Conservation (phyloP, 2,113 vertebrate species). For the Indri indri region DNA sequence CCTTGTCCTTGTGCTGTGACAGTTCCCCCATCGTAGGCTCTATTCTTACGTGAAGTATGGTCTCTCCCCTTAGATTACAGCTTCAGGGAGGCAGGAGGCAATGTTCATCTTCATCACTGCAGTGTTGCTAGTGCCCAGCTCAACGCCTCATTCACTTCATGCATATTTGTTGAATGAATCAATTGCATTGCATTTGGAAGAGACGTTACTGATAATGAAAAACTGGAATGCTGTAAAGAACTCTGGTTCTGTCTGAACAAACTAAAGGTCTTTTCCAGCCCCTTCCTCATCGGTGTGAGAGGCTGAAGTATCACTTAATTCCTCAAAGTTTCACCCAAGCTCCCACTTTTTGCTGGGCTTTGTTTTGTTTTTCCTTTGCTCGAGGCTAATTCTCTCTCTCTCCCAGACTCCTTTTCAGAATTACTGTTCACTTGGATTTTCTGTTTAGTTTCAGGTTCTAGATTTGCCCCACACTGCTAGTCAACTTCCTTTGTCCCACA, state of each 20-base stretch:
- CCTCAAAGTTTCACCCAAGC: not conserved
- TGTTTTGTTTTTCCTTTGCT: not conserved
- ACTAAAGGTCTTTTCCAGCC: not conserved
- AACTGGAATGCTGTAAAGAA: not conserved
- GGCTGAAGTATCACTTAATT: not conserved
- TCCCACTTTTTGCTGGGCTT: not conserved
- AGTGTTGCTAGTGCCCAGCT: not conserved
- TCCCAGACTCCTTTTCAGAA: not conserved
- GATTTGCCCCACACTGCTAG: not conserved
- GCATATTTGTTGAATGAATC: not conserved
- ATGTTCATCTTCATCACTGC: not conserved
- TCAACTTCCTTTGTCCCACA: not conserved
- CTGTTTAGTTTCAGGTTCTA: not conserved
- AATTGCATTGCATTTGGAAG: not conserved
- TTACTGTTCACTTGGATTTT: not conserved
- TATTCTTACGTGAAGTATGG: not conserved
- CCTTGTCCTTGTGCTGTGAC: not conserved
- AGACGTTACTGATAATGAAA: not conserved
- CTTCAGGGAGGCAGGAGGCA: not conserved
- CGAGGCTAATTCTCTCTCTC: not conserved
- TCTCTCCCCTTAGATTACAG: not conserved
- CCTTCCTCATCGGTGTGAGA: not conserved
- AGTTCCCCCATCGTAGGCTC: not conserved
- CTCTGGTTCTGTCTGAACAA: not conserved
- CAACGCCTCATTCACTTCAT: not conserved